Evolutionary conservation across 35 echinoderm and acorn worm genomes (phyloP), one percentile per base, ranked within the genome.

Genomic region (Eucidaris tribuloides): DNA sequence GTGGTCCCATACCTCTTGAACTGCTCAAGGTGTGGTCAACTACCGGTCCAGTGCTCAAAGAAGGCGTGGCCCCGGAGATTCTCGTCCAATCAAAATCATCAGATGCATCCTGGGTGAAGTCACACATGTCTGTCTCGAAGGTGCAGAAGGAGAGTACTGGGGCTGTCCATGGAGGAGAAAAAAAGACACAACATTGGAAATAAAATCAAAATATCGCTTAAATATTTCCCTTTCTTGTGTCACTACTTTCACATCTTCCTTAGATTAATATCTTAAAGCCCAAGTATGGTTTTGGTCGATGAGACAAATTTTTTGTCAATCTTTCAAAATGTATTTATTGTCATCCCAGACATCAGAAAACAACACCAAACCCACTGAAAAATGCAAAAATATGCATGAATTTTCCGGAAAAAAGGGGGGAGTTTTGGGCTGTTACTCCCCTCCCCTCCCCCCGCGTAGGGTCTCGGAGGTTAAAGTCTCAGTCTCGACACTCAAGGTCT

Each of bases 11-110:
- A 89, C 87, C 87, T 36, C 42, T 50, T 5, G 49, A 32, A 43
- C 50, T 83, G 2, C 14, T 33, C 13, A 46, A 60, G 2, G 84
- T 94, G 77, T 94, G 92, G 61, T 89, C 92, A 3, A 65, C 38
- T 6, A 46, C 58, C 5, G 92, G 91, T 37, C 91, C 92, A 3
- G 86, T 89, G 2, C 76, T 82, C 7, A 58, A 14, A 15, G 74
- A 38, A 29, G 76, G 81, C 9, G 85, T 89, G 39, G 72, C 55
- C 58, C 86, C 91, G 23, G 42, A 81, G 5, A 29, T 31, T 37
- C 85, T 20, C 13, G 59, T 64, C 91, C 91, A 94, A 61, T 94
- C 85, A 79, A 89, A 88, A 41, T 88, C 58, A 84, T 94, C 85
- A 30, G 6, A 27, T 5, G 13, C 37, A 57, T 94, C 86, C 45